Base-by-base conservation (phyloP, 2,113 vertebrate species). In the Hyla sarda region DNA sequence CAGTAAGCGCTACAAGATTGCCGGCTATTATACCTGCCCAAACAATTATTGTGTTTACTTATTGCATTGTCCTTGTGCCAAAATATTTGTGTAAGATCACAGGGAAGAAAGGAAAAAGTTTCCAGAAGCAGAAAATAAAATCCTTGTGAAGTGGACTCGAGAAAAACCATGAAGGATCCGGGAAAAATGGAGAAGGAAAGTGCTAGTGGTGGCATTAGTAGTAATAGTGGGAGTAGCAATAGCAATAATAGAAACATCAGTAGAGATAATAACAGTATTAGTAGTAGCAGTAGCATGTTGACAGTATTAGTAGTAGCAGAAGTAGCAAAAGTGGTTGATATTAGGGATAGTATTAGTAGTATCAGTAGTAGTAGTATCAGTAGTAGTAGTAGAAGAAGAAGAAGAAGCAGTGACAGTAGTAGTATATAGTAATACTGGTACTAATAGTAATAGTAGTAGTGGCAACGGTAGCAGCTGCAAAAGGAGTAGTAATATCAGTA, bases 21-120 rank as follows among this genome's bases (percentile, higher is more conserved):
- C 37, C 45, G 45, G 21, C 37, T 48, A 74, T 74, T 74, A 47
- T 48, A n/a, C n/a, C 72, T 74, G 41, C 72, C 72, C 37, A 73
- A 45, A 74, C 72, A 74, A 48, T 47, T 48, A 48, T 74, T 74
- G 41, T 74, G 72, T 74, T 74, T 74, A 74, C 72, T 74, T 74
- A 48, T 74, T 74, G 41, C 41, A 74, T 48, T 74, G 72, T 74
- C 72, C 72, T 74, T 47, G 72, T 48, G 72, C 72, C 72, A 74
- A 48, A 25, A 74, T 48, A 5, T 48, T 48, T 48, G 23, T 74
- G 72, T 28, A 16, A 47, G 45, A 73, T 41, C 23, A 41, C 0
- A 73, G n/a, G 2, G 10, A 47, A n/a, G 17, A n/a, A 72, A 23
- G 10, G 23, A 13, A 13, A 74, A 48, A 74, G 21, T 41, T 73